These are phyloP conservation scores for Peromyscus nudipes DNA, from an alignment of 2,797 vertebrate genomes.

Conservation along the genomic window DNA sequence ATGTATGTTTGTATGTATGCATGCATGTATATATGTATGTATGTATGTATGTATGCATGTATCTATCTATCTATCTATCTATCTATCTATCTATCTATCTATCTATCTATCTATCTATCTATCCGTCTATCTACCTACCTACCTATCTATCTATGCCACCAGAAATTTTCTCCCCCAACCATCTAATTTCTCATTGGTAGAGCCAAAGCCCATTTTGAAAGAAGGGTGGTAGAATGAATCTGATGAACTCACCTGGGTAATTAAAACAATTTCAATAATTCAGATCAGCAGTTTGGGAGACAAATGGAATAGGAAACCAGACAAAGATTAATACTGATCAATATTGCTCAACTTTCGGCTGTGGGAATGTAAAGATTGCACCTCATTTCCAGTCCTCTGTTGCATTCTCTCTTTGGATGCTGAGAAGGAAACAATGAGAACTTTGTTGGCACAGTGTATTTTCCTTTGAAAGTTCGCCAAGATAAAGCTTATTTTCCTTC, in stretches of 20 bases:
- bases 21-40: no score
- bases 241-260: background rate
- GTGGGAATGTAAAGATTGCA: background rate
- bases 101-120: background rate
- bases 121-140: rapidly evolving
- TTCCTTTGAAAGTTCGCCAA: background rate
- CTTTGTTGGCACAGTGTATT: background rate
- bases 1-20: background rate
- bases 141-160: no score
- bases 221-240: background rate
- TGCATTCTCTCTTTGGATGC: background rate
- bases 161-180: background rate
- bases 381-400: background rate
- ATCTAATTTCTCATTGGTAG: background rate
- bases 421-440: background rate
- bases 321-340: background rate
- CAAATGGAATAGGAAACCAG: background rate
- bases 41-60: no score
- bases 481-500: background rate
- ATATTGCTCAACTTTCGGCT: rapidly evolving
- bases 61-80: background rate
- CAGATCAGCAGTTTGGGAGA: background rate
- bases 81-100: background rate
- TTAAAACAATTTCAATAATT: background rate
- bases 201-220: background rate